These are phyloP conservation scores for Ischnura elegans DNA, from an alignment of 2,888 invertebrate species.

Conservation along the genomic window DNA sequence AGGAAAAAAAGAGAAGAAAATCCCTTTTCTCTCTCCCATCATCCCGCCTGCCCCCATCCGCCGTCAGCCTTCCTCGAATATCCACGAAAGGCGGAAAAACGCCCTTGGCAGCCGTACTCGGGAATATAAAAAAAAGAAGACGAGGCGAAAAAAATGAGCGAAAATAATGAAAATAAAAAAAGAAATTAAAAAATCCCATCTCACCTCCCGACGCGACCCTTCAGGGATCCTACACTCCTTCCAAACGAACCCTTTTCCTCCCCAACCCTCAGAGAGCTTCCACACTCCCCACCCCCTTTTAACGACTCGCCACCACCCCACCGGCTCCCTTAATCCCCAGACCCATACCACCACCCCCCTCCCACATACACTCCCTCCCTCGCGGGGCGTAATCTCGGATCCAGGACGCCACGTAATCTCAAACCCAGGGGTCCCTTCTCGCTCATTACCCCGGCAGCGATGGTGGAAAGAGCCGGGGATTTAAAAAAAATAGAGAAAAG, in stretches of 20 bases:
- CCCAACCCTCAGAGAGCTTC: slow-evolving; percentile 7
- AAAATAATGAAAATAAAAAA: no score
- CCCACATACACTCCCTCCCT: slow-evolving; percentile 52
- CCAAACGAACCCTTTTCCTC: background rate
- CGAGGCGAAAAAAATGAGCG: background rate
- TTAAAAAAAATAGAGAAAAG: slow-evolving; percentile 57
- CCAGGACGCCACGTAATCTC: slow-evolving; percentile 68
- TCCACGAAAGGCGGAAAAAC: slow-evolving; percentile 68
- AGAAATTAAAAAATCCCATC: background rate
- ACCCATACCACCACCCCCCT: slow-evolving; percentile 30
- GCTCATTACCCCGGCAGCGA: slow-evolving; percentile 68
- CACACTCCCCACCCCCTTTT: slow-evolving; percentile 12
- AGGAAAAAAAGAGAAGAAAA: slow-evolving; percentile 68
- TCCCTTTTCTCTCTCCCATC: slow-evolving; percentile 1
- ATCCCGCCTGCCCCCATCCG: background rate
- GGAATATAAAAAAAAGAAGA: no score
- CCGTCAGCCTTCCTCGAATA: slow-evolving; percentile 49
- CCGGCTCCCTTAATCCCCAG: slow-evolving; percentile 29
- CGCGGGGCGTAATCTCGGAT: slow-evolving; percentile 61
- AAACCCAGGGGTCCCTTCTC: slow-evolving; percentile 67
- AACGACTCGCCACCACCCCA: slow-evolving; percentile 20
- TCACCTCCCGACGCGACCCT: slow-evolving; percentile 20
- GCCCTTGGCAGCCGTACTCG: slow-evolving; percentile 67
- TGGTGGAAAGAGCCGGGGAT: slow-evolving; percentile 60
- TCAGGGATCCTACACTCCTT: background rate